Conservation (phyloP, 2,113 vertebrate genomes). For the Strix aluco region DNA sequence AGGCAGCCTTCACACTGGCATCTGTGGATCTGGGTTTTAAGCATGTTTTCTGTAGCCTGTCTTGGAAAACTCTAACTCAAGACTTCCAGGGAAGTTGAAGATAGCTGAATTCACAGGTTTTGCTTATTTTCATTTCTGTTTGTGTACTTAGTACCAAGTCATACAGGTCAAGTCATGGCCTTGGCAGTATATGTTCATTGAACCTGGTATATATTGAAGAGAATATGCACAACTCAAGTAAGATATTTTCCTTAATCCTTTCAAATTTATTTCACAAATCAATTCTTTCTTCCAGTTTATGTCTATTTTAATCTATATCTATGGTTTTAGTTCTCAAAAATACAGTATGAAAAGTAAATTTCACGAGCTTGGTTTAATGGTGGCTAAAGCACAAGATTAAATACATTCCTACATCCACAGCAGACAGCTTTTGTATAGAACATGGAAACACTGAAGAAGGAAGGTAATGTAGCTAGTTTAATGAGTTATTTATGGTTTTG, state of each 20-base stretch:
- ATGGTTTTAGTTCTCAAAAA: neutral
- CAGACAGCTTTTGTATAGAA: neutral
- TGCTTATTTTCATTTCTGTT: neutral
- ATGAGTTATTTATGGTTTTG: constrained; percentile 15
- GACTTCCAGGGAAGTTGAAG: neutral
- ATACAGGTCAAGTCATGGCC: neutral
- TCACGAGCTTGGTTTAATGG: neutral
- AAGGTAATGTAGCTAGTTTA: neutral
- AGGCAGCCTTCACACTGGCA: neutral
- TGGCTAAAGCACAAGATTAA: neutral
- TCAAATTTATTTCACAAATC: neutral
- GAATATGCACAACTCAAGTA: neutral
- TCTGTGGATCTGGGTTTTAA: neutral
- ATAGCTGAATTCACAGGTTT: neutral
- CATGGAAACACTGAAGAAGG: neutral
- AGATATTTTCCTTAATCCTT: neutral
- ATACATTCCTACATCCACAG: neutral
- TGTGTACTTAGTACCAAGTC: neutral
- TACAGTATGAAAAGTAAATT: neutral
- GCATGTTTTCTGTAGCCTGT: neutral
- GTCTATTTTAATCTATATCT: neutral
- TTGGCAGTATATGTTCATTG: neutral
- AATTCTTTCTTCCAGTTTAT: neutral
- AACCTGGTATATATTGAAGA: neutral
- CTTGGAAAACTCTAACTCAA: neutral